A percentile compares a stretch with the other conserved stretches of the same genome.
Evolutionary conservation across 2,888 invertebrate genomes (phyloP).

Genomic region (Nowickia ferox): DNA sequence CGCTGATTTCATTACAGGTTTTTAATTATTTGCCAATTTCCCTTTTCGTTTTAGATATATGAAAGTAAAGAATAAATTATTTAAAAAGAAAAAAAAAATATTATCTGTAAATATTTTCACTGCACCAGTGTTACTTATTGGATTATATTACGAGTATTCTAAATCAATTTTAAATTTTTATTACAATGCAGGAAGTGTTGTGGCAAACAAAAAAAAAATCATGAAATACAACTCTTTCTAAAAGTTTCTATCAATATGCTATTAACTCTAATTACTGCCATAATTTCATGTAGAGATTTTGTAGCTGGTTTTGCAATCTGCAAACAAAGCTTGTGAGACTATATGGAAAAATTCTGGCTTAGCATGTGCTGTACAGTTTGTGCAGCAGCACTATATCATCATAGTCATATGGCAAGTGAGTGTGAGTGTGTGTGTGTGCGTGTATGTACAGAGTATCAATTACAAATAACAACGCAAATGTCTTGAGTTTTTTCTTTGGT

Average conservation of each 20-base stretch:
- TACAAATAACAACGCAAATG: conserved; percentile 51
- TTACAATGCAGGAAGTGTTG: conserved; percentile 66
- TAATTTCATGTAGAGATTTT: conserved; percentile 47
- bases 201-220: conserved; percentile 30
- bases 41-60: too few species aligned
- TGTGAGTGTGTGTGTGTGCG: background rate
- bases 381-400: background rate
- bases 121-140: too few species aligned
- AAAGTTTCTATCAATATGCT: conserved; percentile 59
- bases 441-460: conserved; percentile 45
- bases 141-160: conserved; percentile 1
- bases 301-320: background rate
- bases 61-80: too few species aligned
- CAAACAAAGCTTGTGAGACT: background rate
- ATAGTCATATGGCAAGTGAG: background rate
- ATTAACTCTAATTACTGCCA: conserved; percentile 68
- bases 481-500: background rate
- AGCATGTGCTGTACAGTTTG: conserved; percentile 47
- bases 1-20: too few species aligned
- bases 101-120: too few species aligned
- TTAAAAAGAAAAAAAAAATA: too few species aligned
- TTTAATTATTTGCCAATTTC: too few species aligned
- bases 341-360: conserved; percentile 43
- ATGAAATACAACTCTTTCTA: conserved; percentile 46
- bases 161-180: conserved; percentile 12